Base-by-base conservation (phyloP, 2,113 vertebrate genomes). In the Colius striatus region DNA sequence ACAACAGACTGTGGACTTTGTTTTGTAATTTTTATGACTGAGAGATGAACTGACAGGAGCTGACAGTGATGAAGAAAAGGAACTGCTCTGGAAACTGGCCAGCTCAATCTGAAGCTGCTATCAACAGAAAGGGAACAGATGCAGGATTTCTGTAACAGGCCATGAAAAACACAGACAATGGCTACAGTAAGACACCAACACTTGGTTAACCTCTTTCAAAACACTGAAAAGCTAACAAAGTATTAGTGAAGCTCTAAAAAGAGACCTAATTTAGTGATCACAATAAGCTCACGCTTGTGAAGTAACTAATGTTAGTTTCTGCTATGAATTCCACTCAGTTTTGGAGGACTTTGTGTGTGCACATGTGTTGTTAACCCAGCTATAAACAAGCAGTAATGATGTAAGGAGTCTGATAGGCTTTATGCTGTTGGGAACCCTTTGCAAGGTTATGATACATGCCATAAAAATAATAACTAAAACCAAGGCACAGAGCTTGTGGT, bases 11-110 rank as follows among this genome's bases (percentile, higher is more conserved):
- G 75, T 9, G 47, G 94, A 79, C 38, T 95, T 90, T 63, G 89
- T 74, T 90, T 96, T 92, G 48, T 80, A 92, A 86, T 87, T 81
- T 86, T 84, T 60, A 80, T 93, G 60, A 57, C 70, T 26, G 84
- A 93, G 74, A 84, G 84, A 84, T 84, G 85, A 90, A 80, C 74
- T 79, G 84, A 92, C 77, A 95, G 63, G 63, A 87, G 48, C 60
- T 93, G 95, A 97, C 90, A 95, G 84, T 85, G 87, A 95, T 47
- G 36, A 95, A 92, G 83, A 87, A 90, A 95, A 95, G 93, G 62
- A 18, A 22, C 68, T 25, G 92, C 55, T 73, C 70, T 94, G 92
- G 77, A 91, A 87, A 57, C 1, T 14, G 61, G 92, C 87, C 90
- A 84, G 48, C 6, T 79, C 73, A 76, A 76, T 68, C 71, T 75